Conservation (phyloP, 2,888 invertebrate species). For the Griposia aprilina region DNA sequence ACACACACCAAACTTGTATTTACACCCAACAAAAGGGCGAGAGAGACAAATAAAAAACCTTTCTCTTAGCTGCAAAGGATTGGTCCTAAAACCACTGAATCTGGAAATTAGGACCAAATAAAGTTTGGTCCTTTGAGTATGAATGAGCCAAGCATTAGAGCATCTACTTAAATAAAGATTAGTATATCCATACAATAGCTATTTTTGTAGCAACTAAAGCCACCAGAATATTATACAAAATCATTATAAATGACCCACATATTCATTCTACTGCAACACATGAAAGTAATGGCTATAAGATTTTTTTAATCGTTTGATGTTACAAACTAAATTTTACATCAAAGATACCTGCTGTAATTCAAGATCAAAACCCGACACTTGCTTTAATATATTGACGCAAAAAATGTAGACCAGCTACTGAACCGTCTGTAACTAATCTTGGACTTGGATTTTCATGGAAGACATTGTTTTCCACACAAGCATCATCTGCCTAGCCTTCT, state of each 20-base stretch:
- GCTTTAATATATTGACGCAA: not conserved
- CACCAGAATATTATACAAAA: not conserved
- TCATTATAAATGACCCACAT: not conserved
- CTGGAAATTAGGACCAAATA: conserved; percentile 39
- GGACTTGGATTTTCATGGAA: not conserved
- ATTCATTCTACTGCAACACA: not conserved
- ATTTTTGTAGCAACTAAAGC: not conserved
- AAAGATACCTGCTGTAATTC: conserved; percentile 1
- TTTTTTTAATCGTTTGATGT: conserved; percentile 11
- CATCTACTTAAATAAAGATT: not conserved
- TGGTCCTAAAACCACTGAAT: conserved; percentile 54
- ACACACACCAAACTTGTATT: conserved; percentile 39
- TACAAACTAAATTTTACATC: not conserved
- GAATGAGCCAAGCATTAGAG: not conserved
- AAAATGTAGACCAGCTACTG: not conserved
- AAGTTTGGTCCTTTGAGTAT: conserved; percentile 22
- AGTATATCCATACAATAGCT: not conserved
- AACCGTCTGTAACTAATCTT: not conserved
- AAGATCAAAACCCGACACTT: not conserved
- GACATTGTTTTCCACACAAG: not conserved
- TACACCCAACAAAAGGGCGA: conserved; percentile 41
- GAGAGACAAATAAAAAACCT: conserved; percentile 43
- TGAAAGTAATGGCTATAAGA: not conserved
- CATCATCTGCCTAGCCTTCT: not conserved
- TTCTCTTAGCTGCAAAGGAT: conserved; percentile 42